These are phyloP conservation scores for Melieria picta DNA, from an alignment of 2,888 invertebrate genomes.

Conservation along the genomic window DNA sequence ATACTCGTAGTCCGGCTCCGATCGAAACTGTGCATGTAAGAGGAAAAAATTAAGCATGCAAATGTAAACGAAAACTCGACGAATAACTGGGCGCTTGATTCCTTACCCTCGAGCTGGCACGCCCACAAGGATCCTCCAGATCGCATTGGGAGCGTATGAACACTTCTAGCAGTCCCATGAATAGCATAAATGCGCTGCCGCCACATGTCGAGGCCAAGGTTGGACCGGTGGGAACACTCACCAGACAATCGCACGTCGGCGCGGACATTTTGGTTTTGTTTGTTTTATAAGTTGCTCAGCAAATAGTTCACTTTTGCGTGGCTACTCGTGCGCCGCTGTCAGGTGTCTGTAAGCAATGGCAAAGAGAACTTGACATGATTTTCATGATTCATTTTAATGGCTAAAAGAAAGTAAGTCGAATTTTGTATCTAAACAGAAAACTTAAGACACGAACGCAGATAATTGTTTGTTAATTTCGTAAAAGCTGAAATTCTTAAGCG, in stretches of 20 bases:
- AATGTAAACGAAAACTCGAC: not conserved
- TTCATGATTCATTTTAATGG: too few relatives aligned
- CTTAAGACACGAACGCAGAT: too few relatives aligned
- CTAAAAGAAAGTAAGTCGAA: too few relatives aligned
- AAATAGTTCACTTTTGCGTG: too few relatives aligned
- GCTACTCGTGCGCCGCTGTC: too few relatives aligned
- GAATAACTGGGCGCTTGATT: not conserved
- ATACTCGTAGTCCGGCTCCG: constrained; percentile 65
- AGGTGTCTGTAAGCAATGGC: too few relatives aligned
- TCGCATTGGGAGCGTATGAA: constrained; percentile 88
- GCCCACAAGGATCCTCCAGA: constrained; percentile 85
- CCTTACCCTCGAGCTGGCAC: constrained; percentile 70
- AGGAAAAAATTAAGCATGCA: constrained; percentile 4
- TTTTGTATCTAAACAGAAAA: too few relatives aligned
- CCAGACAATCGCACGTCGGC: constrained; percentile 79
- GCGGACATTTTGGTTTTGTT: constrained; percentile 39
- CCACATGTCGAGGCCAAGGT: constrained; percentile 87
- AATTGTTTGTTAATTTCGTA: too few relatives aligned
- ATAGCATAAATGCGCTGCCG: constrained; percentile 86
- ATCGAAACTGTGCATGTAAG: constrained; percentile 57
- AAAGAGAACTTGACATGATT: too few relatives aligned
- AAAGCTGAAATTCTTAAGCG: too few relatives aligned
- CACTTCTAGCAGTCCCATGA: constrained; percentile 88
- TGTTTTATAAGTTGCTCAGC: not conserved
- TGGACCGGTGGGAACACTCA: constrained; percentile 81